Evolutionary conservation across 2,797 vertebrate species (phyloP), one percentile per base, ranked within the genome.

Genomic region (Rhabdomys pumilio): DNA sequence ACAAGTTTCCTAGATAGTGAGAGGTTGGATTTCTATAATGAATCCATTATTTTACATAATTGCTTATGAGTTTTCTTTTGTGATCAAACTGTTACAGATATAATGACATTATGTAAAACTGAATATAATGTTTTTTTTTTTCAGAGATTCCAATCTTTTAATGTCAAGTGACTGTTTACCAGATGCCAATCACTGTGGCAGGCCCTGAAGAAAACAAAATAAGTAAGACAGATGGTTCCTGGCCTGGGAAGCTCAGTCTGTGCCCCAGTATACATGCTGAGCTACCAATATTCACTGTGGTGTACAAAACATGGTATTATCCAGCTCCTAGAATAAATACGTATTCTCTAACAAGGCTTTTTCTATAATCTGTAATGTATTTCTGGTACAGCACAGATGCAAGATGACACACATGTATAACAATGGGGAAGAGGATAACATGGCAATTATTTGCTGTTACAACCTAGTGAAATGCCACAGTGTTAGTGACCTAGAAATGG

Each of bases 401-500:
- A 93, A 87, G 47, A 90, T 12, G 3, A 92, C 59, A 92, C 20
- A 61, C 41, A 67, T 77, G 26, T 83, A 72, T 89, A 20, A 93
- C n/a, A 87, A 47, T 76, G 94, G 20, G 34, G 76, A 95, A 94
- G 41, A 96, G 22, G 53, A 47, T 84, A 92, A 76, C 9, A 55
- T 61, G 67, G 14, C n/a, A 82, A 50, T 93, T 95, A 96, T 22
- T 88, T 96, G 83, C 44, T 94, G 1, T 93, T 86, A 84, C 75
- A 86, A 69, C 57, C 38, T 44, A 91, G 29, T 94, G 41, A 90
- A 53, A 69, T 91, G 69, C 75, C 80, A 84, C 63, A 92, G 83
- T 96, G 77, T 93, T 94, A 83, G 61, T 94, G 87, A 17, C 89
- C 92, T 98, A 57, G 63, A 93, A 96, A 90, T 89, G 34, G 20